Evolutionary conservation across 2,113 vertebrate species (phyloP).

Genomic region (Chaetorhynchus papuensis): DNA sequence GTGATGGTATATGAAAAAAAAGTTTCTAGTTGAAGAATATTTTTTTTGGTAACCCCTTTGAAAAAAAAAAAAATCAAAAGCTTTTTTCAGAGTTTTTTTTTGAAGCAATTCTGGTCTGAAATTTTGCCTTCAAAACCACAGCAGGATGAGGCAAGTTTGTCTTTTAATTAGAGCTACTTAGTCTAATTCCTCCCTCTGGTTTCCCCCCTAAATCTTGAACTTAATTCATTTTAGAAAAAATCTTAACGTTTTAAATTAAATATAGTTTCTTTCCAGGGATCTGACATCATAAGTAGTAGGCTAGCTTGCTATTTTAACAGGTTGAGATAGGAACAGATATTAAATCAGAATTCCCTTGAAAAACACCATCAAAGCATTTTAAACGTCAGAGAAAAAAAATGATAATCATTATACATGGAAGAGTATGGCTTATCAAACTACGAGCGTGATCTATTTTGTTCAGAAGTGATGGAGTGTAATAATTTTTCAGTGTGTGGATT

Average conservation of each 20-base stretch:
- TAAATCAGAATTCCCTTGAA: background rate
- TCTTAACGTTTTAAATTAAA: background rate
- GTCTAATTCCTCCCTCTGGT: background rate
- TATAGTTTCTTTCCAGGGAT: background rate
- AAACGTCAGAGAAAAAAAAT: background rate
- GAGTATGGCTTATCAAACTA: background rate
- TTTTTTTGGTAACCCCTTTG: background rate
- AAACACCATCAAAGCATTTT: background rate
- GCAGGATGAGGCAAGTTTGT: background rate
- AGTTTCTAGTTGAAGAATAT: background rate
- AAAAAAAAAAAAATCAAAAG: background rate
- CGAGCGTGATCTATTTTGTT: background rate
- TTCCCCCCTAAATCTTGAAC: background rate
- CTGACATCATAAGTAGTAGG: background rate
- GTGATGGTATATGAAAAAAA: background rate
- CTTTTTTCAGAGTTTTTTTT: background rate
- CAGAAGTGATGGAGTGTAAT: background rate
- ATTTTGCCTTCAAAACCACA: background rate
- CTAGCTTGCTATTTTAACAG: conserved; percentile 5
- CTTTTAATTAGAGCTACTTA: background rate
- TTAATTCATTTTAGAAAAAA: background rate
- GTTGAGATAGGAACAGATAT: background rate
- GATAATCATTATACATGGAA: background rate
- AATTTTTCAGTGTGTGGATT: background rate
- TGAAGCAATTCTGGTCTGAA: background rate